Evolutionary conservation across 2,113 vertebrate species (phyloP).

Genomic region (Redunca redunca): DNA sequence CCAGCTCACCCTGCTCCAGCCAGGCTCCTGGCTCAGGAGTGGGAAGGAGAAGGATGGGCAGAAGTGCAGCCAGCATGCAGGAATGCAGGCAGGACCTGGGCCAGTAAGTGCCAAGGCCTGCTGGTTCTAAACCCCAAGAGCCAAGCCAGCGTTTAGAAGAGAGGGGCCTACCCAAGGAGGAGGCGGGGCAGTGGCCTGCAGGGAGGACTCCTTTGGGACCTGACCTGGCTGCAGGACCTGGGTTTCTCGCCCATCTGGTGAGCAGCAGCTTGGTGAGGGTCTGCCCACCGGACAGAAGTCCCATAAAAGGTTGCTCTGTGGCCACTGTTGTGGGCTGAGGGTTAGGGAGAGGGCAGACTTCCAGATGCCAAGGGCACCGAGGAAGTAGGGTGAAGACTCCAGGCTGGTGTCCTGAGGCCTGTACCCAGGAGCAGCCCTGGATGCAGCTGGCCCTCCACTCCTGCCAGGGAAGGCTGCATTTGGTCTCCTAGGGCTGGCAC

Average conservation of each 20-base stretch:
- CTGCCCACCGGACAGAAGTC: not conserved
- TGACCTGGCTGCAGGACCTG: not conserved
- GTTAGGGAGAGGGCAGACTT: not conserved
- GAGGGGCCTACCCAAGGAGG: not conserved
- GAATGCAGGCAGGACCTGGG: not conserved
- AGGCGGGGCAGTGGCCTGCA: not conserved
- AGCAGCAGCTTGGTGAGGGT: not conserved
- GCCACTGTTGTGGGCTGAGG: not conserved
- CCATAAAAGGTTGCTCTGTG: not conserved
- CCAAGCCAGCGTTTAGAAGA: not conserved
- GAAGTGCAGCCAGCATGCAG: not conserved
- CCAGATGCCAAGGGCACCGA: not conserved
- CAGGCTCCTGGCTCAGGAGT: too few species aligned
- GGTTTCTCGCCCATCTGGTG: not conserved
- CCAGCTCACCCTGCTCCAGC: not conserved
- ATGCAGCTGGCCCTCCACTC: not conserved
- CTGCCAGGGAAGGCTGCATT: not conserved
- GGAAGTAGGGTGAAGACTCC: not conserved
- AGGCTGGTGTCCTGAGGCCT: not conserved
- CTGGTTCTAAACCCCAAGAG: not conserved
- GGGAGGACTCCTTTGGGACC: not conserved
- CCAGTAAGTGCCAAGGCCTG: not conserved
- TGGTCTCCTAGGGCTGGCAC: not conserved
- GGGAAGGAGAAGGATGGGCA: too few species aligned
- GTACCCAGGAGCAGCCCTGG: not conserved